Evolutionary conservation across 2,888 invertebrate species (phyloP), one percentile per base, ranked within the genome.

Genomic region (Parascotia fuliginaria): DNA sequence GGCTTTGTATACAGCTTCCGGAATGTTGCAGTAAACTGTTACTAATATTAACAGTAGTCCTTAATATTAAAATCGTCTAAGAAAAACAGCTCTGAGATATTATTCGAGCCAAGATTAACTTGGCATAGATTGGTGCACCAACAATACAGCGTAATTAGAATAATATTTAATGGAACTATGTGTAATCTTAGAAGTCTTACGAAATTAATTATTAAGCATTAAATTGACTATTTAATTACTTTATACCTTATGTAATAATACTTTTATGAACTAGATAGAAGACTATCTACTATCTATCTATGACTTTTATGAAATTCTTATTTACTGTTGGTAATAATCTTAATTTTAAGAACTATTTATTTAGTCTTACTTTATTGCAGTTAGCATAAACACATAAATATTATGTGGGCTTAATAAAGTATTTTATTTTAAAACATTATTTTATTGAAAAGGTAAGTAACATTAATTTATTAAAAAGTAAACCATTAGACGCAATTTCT

Each of bases 1-100:
- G 84, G 91, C 91, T 90, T 91, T 92, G 92, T 92, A 91, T 77
- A 91, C 89, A 91, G 92, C 92, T 91, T 90, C 77, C 90, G 92
- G 92, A 92, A 89, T 92, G 92, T 92, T 91, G 83, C 81, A 85
- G 82, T 87, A 81, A 85, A 87, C 84, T 85, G 83, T 83, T 83
- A 90, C 87, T 91, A 92, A 91, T 89, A 81, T 75, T 86, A 88
- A 83, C 81, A 80, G 60, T 81, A 79, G 75, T 74, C 54, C 62
- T 65, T 70, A 73, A 61, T 67, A 55, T 56, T 57, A 31, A 56
- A 60, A 60, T 6, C 41, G n/a, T 55, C 48, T 56, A 67, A 55
- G 54, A 56, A 55, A 31, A 45, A 9, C 45, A 54, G 48, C 15
- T 55, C 42, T 50, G 53, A 24, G 24, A 47, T 43, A 57, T 60